A percentile compares a stretch with the other conserved stretches of the same genome.
phyloP scores from a whole-genome alignment of 2,888 invertebrate species.

The Imbricaverruca yamaguchii region DNA sequence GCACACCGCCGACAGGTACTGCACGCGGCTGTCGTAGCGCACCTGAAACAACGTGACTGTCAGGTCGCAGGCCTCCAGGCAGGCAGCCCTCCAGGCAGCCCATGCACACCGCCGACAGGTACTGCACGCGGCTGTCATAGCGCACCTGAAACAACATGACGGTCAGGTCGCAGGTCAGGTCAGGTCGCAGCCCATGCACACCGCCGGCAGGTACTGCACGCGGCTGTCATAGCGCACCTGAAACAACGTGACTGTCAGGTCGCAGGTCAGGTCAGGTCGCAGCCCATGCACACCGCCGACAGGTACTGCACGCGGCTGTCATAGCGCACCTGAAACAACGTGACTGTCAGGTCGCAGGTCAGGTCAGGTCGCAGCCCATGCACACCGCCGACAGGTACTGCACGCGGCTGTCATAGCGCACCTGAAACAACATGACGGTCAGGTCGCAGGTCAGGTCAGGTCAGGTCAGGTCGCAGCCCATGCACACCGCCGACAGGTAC shows the following conservation, averaged over 20 bases:
- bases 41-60: conserved; percentile 52
- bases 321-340: conserved; percentile 72
- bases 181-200: conserved; percentile 78
- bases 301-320: conserved; percentile 84
- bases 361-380: conserved; percentile 79
- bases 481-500: conserved; percentile 88
- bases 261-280: conserved; percentile 60
- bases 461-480: conserved; percentile 61
- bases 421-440: too few species aligned
- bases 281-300: conserved; percentile 90
- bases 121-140: conserved; percentile 82
- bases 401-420: conserved; percentile 80
- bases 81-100: conserved; percentile 73
- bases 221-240: conserved; percentile 87
- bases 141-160: conserved; percentile 79
- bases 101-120: conserved; percentile 90
- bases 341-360: too few species aligned
- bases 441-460: not conserved
- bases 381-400: conserved; percentile 90
- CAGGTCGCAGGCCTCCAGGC: not conserved
- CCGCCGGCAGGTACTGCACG: conserved; percentile 81
- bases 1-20: conserved; percentile 88
- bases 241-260: too few species aligned
- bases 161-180: too few species aligned
- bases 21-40: conserved; percentile 79